A percentile compares a stretch with the other conserved stretches of the same genome.
phyloP scores from a whole-genome alignment of 2,888 invertebrate species.

The Melanargia galathea region DNA sequence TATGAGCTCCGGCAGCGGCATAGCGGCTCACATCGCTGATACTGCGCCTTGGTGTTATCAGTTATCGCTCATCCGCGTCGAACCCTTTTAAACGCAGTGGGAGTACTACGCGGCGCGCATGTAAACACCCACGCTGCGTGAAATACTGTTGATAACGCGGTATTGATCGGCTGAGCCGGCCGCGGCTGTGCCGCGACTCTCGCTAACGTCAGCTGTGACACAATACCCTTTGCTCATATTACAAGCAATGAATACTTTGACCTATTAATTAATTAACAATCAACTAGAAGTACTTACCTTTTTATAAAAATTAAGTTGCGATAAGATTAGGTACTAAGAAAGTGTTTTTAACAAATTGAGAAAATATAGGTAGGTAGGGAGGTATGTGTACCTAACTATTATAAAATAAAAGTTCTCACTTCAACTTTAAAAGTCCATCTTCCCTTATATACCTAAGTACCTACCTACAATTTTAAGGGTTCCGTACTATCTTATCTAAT shows the following conservation, averaged over 20 bases:
- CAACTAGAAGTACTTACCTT: too few relatives aligned
- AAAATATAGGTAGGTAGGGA: too few relatives aligned
- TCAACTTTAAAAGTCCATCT: too few relatives aligned
- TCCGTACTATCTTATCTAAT: too few relatives aligned
- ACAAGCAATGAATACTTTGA: slow-evolving; percentile 20
- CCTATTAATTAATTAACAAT: slow-evolving; percentile 19
- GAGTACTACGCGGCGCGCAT: slow-evolving; percentile 77
- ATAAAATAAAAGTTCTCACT: too few relatives aligned
- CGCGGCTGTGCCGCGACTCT: slow-evolving; percentile 38
- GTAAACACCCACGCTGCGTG: slow-evolving; percentile 71
- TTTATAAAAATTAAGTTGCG: too few relatives aligned
- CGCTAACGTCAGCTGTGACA: slow-evolving; percentile 42
- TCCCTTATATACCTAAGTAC: too few relatives aligned
- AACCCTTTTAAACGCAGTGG: slow-evolving; percentile 65
- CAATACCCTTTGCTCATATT: slow-evolving; percentile 29
- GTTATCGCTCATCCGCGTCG: slow-evolving; percentile 61
- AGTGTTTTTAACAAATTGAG: too few relatives aligned
- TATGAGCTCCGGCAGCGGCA: slow-evolving; percentile 90
- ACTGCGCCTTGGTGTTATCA: slow-evolving; percentile 50
- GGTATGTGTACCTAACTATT: too few relatives aligned
- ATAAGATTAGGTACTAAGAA: too few relatives aligned
- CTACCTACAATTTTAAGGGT: too few relatives aligned
- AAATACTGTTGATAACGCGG: slow-evolving; percentile 69
- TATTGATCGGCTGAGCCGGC: slow-evolving; percentile 73
- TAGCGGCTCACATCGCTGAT: slow-evolving; percentile 73